Evolutionary conservation across 2,113 vertebrate species (phyloP), one percentile per base, ranked within the genome.

Genomic region (Cyprinodon brontotheroides): DNA sequence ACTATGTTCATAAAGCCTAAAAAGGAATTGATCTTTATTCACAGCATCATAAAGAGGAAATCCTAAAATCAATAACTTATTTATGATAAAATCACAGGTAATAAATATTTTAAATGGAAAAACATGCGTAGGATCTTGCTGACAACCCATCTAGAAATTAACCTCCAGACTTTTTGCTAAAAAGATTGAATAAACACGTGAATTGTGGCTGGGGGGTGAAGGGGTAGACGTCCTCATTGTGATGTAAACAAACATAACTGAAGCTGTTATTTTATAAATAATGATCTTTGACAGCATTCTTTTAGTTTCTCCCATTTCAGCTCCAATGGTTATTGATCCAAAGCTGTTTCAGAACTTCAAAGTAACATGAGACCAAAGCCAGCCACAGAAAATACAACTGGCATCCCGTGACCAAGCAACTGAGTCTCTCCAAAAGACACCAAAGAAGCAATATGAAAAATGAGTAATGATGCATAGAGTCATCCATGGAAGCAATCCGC

Each of bases 401-500:
- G 2, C 36, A 63, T 29, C 29, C 29, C 29, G 29, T 29, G 29
- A 29, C 29, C 1, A 29, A 29, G 29, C 29, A 29, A 29, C 29
- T 29, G 29, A 29, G 63, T 22, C 37, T 62, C 40, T 73, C 37
- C 41, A 43, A 70, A 61, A 61, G 22, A 77, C 11, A 64, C 60
- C 41, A 38, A 45, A 47, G 13, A 60, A 36, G 38, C 1, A 37
- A 41, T 60, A 41, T 15, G n/a, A 37, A 72, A 17, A 50, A 14
- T 48, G 60, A 72, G 29, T 53, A 47, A 22, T 17, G 47, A 29
- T 12, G 4, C n/a, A 15, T 1, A 70, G 43, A 71, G 48, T 65
- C 40, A 71, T 74, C 36, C 65, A 20, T 57, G n/a, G 39, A 72
- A n/a, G 48, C 29, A 39, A 39, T 71, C 57, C 72, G 53, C 43